These are phyloP conservation scores for Harpagoxenus sublaevis DNA, from an alignment of 2,888 invertebrate species.

Conservation along the genomic window DNA sequence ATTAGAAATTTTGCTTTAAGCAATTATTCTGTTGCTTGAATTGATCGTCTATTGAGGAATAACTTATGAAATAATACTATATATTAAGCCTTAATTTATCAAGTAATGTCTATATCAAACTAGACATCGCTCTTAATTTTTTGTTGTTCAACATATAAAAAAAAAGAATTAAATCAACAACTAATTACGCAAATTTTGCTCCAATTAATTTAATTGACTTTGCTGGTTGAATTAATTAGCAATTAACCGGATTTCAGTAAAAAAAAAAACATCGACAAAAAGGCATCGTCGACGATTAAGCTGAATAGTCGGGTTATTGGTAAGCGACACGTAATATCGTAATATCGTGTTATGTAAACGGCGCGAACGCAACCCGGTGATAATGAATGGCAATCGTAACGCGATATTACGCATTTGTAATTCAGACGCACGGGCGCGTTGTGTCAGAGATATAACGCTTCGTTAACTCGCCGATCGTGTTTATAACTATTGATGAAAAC, in stretches of 20 bases:
- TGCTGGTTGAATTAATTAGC: neutral
- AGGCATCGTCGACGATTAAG: neutral
- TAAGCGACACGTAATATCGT: neutral
- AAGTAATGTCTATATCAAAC: neutral
- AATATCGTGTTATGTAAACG: neutral
- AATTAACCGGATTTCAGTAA: neutral
- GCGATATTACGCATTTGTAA: neutral
- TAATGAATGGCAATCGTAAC: conserved; percentile 8
- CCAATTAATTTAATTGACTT: neutral
- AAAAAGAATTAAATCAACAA: neutral
- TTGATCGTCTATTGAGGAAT: neutral
- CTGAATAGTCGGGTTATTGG: neutral
- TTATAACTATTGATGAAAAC: neutral
- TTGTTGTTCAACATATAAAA: neutral
- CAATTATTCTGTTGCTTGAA: neutral
- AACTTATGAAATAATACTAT: neutral
- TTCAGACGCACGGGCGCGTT: neutral
- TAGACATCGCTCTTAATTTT: neutral
- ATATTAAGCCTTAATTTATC: neutral
- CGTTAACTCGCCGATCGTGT: neutral
- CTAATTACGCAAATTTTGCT: neutral
- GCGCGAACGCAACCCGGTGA: neutral
- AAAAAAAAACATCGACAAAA: neutral
- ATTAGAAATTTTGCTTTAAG: neutral
- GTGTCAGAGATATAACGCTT: neutral